Conservation (phyloP, 2,888 invertebrate species). For the Pachymerium ferrugineum region DNA sequence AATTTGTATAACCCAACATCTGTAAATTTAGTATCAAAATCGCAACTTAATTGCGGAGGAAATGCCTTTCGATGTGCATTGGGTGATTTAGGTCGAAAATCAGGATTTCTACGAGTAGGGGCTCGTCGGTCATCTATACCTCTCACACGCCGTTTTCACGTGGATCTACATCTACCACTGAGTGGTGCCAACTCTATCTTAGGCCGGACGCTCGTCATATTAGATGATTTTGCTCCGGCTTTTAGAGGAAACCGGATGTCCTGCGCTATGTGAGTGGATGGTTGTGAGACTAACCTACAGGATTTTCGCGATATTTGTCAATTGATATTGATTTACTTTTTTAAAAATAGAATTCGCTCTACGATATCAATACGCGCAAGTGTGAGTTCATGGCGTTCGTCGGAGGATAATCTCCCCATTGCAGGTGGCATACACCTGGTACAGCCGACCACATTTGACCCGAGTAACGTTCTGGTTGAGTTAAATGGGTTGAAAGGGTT, state of each 20-base stretch:
- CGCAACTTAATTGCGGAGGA: constrained; percentile 17
- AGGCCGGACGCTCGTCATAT: constrained; percentile 77
- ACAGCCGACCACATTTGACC: constrained; percentile 79
- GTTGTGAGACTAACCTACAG: no score
- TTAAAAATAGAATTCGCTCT: background rate
- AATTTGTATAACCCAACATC: constrained; percentile 70
- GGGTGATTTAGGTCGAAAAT: constrained; percentile 62
- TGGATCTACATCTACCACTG: constrained; percentile 69
- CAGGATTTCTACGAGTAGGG: constrained; percentile 66
- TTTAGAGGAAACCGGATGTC: constrained; percentile 83
- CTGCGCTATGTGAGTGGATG: constrained; percentile 63
- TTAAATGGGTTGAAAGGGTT: constrained; percentile 64
- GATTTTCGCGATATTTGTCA: no score
- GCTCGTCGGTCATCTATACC: constrained; percentile 64
- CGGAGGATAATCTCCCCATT: constrained; percentile 25
- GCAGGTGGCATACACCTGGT: constrained; percentile 41
- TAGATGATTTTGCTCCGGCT: constrained; percentile 78
- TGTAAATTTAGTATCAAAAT: constrained; percentile 45
- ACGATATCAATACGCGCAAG: constrained; percentile 24
- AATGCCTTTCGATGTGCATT: constrained; percentile 44
- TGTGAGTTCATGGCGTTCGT: constrained; percentile 31
- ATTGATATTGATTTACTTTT: no score
- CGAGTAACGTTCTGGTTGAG: constrained; percentile 69
- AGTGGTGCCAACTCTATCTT: constrained; percentile 68
- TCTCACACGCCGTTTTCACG: constrained; percentile 67